phyloP scores from a whole-genome alignment of 2,113 vertebrate species.

The Mustela nigripes region DNA sequence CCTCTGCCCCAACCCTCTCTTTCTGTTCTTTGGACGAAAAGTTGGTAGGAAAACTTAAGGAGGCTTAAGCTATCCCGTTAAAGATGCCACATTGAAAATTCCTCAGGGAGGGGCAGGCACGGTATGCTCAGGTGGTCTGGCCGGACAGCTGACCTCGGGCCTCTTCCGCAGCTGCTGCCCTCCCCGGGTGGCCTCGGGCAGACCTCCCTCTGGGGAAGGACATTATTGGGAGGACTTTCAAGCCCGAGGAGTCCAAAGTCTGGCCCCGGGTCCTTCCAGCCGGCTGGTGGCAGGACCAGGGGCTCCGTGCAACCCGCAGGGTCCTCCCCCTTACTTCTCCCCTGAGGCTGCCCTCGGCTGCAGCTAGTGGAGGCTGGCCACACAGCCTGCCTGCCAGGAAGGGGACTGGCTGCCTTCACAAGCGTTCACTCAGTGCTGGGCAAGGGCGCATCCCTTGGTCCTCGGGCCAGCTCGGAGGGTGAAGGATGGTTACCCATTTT shows the following conservation, averaged over 20 bases:
- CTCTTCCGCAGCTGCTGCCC: not conserved
- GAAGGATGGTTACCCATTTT: not conserved
- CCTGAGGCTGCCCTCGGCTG: not conserved
- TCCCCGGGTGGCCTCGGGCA: not conserved
- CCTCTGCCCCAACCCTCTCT: too few species aligned
- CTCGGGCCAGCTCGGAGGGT: not conserved
- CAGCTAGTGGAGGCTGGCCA: not conserved
- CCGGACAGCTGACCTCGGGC: not conserved
- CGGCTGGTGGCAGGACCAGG: not conserved
- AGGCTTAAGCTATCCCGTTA: not conserved
- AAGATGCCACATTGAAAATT: not conserved
- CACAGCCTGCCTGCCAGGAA: not conserved
- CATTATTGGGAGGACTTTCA: not conserved
- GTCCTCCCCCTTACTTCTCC: too few species aligned
- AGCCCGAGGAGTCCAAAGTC: not conserved
- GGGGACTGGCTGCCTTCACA: not conserved
- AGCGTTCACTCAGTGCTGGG: not conserved
- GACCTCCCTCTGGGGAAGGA: not conserved
- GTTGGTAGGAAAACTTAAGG: not conserved
- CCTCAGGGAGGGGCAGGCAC: fast-evolving
- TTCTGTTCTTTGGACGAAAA: not conserved
- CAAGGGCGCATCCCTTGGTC: fast-evolving
- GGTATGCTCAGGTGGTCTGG: fast-evolving
- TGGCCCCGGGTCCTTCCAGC: not conserved
- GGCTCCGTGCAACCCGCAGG: not conserved